phyloP scores from a whole-genome alignment of 1,140 invertebrate species.

The Drosophila lowei region DNA sequence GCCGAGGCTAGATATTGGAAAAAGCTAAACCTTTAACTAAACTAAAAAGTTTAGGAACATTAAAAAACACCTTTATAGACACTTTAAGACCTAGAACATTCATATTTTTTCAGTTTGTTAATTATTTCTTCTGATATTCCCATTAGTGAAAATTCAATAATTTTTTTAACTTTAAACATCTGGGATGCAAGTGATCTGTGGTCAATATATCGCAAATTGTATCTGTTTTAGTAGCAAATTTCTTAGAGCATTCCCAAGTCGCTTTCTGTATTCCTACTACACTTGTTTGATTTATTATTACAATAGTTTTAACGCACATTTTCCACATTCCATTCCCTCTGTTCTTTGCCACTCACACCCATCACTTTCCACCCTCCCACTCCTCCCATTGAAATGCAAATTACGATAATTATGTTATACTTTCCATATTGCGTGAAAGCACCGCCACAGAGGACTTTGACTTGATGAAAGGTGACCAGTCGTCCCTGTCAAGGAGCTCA shows the following conservation, averaged over 20 bases:
- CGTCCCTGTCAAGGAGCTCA: conserved; percentile 31
- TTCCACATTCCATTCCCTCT: conserved; percentile 40
- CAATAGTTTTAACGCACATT: conserved; percentile 64
- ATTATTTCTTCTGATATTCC: no score
- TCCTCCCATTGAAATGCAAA: conserved; percentile 63
- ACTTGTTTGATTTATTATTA: conserved; percentile 71
- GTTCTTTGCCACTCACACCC: conserved; percentile 4
- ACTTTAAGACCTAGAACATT: no score
- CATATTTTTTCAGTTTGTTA: no score
- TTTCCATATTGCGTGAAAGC: conserved; percentile 26
- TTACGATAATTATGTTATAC: conserved; percentile 74
- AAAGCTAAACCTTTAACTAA: no score
- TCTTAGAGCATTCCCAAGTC: conserved; percentile 22
- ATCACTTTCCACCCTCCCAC: conserved; percentile 18
- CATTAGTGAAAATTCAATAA: no score
- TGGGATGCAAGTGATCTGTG: no score
- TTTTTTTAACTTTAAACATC: no score
- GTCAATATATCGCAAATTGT: no score
- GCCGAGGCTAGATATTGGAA: no score
- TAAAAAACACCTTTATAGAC: no score
- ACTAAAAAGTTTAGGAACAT: no score
- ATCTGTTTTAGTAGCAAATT: background rate
- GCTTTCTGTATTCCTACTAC: conserved; percentile 2
- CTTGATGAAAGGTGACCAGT: conserved; percentile 40
- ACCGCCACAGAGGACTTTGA: conserved; percentile 13